Percentiles rank a stretch among this genome's conserved stretches.
phyloP scores from a whole-genome alignment of 2,797 vertebrate species.

The Enteromius anoplus region DNA sequence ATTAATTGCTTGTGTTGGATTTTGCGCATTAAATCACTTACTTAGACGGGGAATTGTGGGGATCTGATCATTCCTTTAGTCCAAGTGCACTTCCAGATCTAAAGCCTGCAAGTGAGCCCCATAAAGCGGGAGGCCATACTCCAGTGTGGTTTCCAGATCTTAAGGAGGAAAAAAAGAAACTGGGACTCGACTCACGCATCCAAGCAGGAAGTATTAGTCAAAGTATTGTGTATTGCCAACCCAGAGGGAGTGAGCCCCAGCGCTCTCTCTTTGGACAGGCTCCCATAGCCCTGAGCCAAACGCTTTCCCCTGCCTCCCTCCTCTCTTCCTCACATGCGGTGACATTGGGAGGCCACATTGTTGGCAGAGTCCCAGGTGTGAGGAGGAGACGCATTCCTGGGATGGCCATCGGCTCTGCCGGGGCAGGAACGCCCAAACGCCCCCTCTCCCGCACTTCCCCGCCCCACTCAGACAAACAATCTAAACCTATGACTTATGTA shows the following conservation, averaged over 20 bases:
- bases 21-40: slow-evolving; percentile 73
- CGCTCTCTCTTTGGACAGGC: slow-evolving; percentile 61
- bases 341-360: slow-evolving; percentile 74
- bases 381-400: slow-evolving; percentile 72
- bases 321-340: slow-evolving; percentile 54
- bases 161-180: slow-evolving; percentile 53
- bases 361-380: slow-evolving; percentile 70
- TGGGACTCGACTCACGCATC: slow-evolving; percentile 48
- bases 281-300: slow-evolving; percentile 48
- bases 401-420: slow-evolving; percentile 66
- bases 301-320: slow-evolving; percentile 44
- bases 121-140: slow-evolving; percentile 53
- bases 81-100: slow-evolving; percentile 25
- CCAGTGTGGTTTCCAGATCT: slow-evolving; percentile 61
- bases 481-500: slow-evolving; percentile 66
- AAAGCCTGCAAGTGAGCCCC: slow-evolving; percentile 28
- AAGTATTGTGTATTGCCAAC: slow-evolving; percentile 60
- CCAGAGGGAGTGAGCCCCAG: slow-evolving; percentile 61
- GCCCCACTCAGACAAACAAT: slow-evolving; percentile 59
- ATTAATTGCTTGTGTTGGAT: slow-evolving; percentile 75
- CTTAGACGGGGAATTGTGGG: slow-evolving; percentile 56
- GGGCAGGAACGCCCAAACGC: slow-evolving; percentile 66
- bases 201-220: slow-evolving; percentile 61
- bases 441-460: slow-evolving; percentile 42
- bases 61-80: neutral